phyloP scores from a whole-genome alignment of 2,797 vertebrate species.

The Hoplostethus atlanticus region DNA sequence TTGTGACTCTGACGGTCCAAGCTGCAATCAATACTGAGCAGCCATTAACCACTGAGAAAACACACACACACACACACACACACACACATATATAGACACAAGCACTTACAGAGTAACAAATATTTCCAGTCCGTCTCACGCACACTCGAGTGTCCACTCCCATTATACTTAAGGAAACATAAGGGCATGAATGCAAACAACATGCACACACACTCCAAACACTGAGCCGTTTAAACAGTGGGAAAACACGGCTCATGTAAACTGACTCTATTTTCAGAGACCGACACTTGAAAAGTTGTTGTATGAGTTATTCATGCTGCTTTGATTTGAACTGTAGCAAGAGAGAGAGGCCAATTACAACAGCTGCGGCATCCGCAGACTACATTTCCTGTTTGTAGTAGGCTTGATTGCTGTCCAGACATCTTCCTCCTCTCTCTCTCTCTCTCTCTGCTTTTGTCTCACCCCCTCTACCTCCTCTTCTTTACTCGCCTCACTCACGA shows the following conservation, averaged over 20 bases:
- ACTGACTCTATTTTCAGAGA: conserved; percentile 68
- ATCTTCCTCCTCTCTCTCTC: conserved; percentile 59
- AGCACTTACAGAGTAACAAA: conserved; percentile 38
- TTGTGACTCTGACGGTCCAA: conserved; percentile 60
- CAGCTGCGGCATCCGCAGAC: conserved; percentile 74
- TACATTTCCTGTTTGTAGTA: conserved; percentile 79
- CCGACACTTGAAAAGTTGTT: conserved; percentile 65
- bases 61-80: conserved; percentile 30
- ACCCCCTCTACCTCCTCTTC: conserved; percentile 37
- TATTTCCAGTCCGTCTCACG: conserved; percentile 53
- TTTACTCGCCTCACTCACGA: conserved; percentile 55
- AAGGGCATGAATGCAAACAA: conserved; percentile 68
- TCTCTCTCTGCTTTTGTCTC: conserved; percentile 5
- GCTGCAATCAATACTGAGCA: conserved; percentile 80
- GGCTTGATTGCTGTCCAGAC: conserved; percentile 79
- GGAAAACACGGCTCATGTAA: conserved; percentile 74
- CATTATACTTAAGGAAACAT: conserved; percentile 54
- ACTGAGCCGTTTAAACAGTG: conserved; percentile 57
- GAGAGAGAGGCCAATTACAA: conserved; percentile 65
- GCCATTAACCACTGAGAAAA: conserved; percentile 77
- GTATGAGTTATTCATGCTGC: conserved; percentile 68
- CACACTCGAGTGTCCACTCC: conserved; percentile 39
- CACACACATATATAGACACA: conserved; percentile 13
- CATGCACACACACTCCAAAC: conserved; percentile 63
- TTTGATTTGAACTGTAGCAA: conserved; percentile 62